Conservation (phyloP, 2,113 vertebrate genomes). For the Chrysochloris asiatica region DNA sequence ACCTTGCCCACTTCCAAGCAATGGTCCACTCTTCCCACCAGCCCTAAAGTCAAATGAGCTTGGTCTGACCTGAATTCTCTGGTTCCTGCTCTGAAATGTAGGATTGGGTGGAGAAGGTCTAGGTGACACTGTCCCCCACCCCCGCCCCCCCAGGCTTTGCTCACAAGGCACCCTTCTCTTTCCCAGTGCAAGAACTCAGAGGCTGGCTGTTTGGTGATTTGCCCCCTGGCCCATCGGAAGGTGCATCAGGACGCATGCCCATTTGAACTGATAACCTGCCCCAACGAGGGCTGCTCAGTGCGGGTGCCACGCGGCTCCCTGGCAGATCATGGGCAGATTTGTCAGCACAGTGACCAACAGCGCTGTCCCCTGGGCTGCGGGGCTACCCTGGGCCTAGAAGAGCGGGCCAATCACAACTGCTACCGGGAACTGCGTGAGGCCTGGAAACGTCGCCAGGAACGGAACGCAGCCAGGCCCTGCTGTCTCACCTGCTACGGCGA, state of each 20-base stretch:
- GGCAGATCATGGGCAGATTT: conserved; percentile 83
- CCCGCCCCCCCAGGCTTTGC: background rate
- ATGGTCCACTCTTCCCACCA: background rate
- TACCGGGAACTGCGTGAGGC: conserved; percentile 85
- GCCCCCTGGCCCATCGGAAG: conserved; percentile 85
- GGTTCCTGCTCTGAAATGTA: background rate
- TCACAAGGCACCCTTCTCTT: background rate
- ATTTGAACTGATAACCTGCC: conserved; percentile 84
- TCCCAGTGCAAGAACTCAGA: conserved; percentile 88
- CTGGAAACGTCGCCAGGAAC: conserved; percentile 66
- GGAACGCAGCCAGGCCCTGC: conserved; percentile 19
- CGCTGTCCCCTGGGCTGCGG: conserved; percentile 88
- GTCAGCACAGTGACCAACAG: conserved; percentile 82
- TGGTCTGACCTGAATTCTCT: background rate
- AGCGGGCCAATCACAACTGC: conserved; percentile 86
- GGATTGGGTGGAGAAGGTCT: background rate
- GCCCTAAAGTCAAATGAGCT: background rate
- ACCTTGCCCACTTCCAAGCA: background rate
- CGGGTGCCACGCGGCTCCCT: conserved; percentile 85
- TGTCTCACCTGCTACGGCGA: background rate
- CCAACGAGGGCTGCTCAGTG: conserved; percentile 86
- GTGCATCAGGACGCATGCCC: conserved; percentile 85
- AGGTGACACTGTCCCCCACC: too few relatives aligned
- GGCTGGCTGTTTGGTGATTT: conserved; percentile 86
- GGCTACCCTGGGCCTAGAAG: conserved; percentile 79